Conservation (phyloP, 2,113 vertebrate species). For the Lanius ludovicianus region DNA sequence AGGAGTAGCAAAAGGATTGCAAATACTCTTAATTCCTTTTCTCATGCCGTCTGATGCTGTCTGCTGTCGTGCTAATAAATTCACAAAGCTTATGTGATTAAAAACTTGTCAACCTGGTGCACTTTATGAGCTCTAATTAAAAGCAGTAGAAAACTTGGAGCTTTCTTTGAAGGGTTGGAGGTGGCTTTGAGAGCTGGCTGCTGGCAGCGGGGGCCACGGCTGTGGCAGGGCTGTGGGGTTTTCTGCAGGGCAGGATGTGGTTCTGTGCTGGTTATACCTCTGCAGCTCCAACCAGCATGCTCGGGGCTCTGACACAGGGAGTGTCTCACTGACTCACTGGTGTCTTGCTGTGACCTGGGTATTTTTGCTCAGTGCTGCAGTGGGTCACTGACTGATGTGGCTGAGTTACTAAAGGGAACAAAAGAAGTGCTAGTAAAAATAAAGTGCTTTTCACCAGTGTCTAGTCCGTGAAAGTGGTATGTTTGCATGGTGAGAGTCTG, state of each 20-base stretch:
- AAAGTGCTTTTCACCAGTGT: not conserved
- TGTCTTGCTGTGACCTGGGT: not conserved
- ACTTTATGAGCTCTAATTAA: not conserved
- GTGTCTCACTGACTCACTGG: not conserved
- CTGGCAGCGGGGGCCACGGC: not conserved
- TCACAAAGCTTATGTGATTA: not conserved
- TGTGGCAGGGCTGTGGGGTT: not conserved
- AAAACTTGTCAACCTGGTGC: not conserved
- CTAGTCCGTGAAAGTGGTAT: fast-evolving
- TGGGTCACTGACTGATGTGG: not conserved
- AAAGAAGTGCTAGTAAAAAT: not conserved
- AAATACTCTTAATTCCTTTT: conserved; percentile 10
- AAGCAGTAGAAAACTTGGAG: not conserved
- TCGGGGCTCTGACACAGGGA: not conserved
- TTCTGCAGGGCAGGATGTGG: conserved; percentile 29
- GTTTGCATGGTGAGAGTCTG: not conserved
- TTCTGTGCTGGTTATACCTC: not conserved
- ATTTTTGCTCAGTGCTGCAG: not conserved
- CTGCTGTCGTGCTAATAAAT: conserved; percentile 20
- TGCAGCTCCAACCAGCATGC: not conserved
- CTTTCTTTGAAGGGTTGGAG: not conserved
- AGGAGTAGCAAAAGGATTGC: not conserved
- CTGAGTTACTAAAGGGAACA: not conserved
- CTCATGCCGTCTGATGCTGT: conserved; percentile 1
- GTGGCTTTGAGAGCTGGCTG: not conserved